phyloP scores from a whole-genome alignment of 2,797 vertebrate species.

The Halcyon leucocephala region DNA sequence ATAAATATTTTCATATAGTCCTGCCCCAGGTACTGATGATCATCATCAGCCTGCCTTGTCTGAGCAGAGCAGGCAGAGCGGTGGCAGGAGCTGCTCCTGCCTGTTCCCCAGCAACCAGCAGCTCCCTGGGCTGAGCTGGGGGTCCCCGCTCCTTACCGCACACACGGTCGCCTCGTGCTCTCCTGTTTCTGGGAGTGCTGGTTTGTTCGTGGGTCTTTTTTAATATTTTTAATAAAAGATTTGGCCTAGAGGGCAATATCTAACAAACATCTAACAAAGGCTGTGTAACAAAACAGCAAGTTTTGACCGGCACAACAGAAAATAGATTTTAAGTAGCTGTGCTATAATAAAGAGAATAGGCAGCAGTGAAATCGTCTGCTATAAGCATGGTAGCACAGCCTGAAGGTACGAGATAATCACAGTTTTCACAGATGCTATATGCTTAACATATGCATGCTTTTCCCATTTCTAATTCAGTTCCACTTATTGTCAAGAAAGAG shows the following conservation, averaged over 20 bases:
- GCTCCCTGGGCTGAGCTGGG: background rate
- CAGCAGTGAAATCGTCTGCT: background rate
- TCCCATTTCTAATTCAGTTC: background rate
- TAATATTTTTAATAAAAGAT: background rate
- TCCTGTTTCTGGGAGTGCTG: background rate
- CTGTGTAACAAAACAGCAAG: background rate
- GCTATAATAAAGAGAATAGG: background rate
- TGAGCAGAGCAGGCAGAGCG: background rate
- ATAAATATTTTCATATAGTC: background rate
- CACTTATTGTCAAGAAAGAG: background rate
- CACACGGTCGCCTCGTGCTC: rapidly evolving
- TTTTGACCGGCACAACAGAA: background rate
- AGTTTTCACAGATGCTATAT: background rate
- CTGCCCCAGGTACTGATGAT: background rate
- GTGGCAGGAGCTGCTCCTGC: background rate
- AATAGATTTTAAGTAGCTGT: background rate
- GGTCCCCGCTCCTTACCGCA: rapidly evolving
- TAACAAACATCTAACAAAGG: background rate
- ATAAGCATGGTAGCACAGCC: background rate
- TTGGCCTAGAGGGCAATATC: background rate
- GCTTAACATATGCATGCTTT: background rate
- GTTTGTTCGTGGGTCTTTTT: background rate
- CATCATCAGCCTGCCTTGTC: background rate
- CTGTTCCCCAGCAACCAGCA: rapidly evolving
- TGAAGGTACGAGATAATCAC: background rate